These are phyloP conservation scores for Xenentodon cancila DNA, from an alignment of 2,797 vertebrate species.

Conservation along the genomic window DNA sequence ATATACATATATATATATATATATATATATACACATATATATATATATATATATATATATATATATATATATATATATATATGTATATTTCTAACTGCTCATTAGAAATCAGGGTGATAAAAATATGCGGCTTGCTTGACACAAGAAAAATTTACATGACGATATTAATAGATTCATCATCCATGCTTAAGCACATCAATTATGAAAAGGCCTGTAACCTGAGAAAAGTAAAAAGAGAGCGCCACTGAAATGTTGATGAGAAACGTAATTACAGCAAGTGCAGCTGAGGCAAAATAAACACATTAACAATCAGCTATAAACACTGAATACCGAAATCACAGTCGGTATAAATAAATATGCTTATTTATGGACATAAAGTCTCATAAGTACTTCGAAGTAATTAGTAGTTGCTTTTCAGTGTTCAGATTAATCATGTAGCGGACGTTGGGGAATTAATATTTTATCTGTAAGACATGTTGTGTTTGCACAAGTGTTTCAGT, in stretches of 20 bases:
- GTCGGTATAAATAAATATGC: slow-evolving; percentile 69
- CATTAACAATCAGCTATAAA: slow-evolving; percentile 70
- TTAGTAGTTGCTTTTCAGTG: slow-evolving; percentile 63
- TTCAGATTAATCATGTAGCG: slow-evolving; percentile 55
- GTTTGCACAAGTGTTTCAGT: slow-evolving; percentile 45
- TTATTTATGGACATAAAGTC: slow-evolving; percentile 70
- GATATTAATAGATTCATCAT: slow-evolving; percentile 81
- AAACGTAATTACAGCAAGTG: slow-evolving; percentile 70
- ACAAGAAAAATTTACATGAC: slow-evolving; percentile 73
- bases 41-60: too few species aligned
- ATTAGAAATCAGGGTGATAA: slow-evolving; percentile 76
- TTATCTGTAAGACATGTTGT: slow-evolving; percentile 46
- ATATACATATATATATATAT: neutral
- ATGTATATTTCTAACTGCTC: slow-evolving; percentile 78
- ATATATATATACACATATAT: slow-evolving; percentile 53
- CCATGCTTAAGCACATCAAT: slow-evolving; percentile 72
- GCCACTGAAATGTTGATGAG: slow-evolving; percentile 77
- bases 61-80: neutral
- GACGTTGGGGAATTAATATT: slow-evolving; percentile 51
- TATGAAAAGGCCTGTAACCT: slow-evolving; percentile 74
- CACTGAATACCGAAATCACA: slow-evolving; percentile 66
- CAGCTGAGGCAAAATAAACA: slow-evolving; percentile 71
- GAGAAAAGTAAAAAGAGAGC: slow-evolving; percentile 53
- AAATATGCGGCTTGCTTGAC: slow-evolving; percentile 68
- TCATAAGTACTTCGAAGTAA: slow-evolving; percentile 66